phyloP scores from a whole-genome alignment of 2,797 vertebrate species.

The Lutjanus campechanus region DNA sequence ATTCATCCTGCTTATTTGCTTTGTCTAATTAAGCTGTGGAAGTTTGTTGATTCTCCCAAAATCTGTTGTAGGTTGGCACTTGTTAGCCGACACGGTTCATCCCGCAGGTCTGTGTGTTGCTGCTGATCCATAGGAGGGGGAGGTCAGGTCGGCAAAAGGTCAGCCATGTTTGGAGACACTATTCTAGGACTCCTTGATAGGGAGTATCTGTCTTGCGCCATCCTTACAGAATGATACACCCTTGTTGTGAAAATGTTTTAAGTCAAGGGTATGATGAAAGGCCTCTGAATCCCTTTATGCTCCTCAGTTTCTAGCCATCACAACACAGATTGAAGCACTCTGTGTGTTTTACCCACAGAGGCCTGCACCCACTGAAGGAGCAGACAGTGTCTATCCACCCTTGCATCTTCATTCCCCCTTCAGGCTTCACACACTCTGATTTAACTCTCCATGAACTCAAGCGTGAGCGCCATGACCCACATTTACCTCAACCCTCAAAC shows the following conservation, averaged over 20 bases:
- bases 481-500: slow-evolving; percentile 48
- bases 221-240: neutral
- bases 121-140: neutral
- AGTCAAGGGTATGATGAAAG: neutral
- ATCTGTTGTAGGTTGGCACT: neutral
- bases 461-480: slow-evolving; percentile 59
- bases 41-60: neutral
- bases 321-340: neutral
- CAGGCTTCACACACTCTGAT: slow-evolving; percentile 28
- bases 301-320: neutral
- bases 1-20: slow-evolving; percentile 1
- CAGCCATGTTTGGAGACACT: neutral
- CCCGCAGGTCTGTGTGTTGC: neutral
- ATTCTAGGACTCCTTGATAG: neutral
- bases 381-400: slow-evolving; percentile 6
- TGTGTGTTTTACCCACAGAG: neutral
- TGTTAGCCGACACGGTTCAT: neutral
- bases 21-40: neutral
- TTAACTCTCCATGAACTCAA: slow-evolving; percentile 53
- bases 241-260: neutral
- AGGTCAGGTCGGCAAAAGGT: slow-evolving; percentile 18
- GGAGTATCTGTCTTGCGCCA: neutral
- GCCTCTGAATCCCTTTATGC: slow-evolving; percentile 20
- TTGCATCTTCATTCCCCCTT: slow-evolving; percentile 24
- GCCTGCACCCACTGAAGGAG: neutral